phyloP scores from a whole-genome alignment of 2,797 vertebrate genomes.

The Ptychadena robeensis region DNA sequence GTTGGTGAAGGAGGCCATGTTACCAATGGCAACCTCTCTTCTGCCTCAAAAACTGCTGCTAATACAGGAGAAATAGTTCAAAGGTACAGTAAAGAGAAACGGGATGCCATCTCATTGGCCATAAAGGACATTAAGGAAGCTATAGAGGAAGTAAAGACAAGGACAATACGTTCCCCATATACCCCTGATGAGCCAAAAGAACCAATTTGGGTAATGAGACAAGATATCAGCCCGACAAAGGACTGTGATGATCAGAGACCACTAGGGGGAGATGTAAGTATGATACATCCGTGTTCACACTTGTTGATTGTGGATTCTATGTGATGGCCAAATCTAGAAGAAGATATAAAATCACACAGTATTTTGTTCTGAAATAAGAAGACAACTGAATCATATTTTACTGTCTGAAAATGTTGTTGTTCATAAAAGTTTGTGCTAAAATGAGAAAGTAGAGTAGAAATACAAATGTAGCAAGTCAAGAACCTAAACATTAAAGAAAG shows the following conservation, averaged over 20 bases:
- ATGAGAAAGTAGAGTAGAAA: no score
- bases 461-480: no score
- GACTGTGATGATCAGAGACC: conserved; percentile 86
- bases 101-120: conserved; percentile 92
- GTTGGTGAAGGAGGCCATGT: conserved; percentile 65
- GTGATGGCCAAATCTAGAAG: not conserved
- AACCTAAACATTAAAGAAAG: no score
- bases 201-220: conserved; percentile 97
- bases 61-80: conserved; percentile 68
- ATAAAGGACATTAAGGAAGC: conserved; percentile 98
- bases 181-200: conserved; percentile 96
- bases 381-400: no score
- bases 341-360: not conserved
- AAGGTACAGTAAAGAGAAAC: conserved; percentile 87
- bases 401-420: no score
- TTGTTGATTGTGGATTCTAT: not conserved
- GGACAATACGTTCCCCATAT: conserved; percentile 94
- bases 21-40: conserved; percentile 66
- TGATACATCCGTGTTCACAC: not conserved
- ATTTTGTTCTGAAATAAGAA: no score
- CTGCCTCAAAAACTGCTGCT: conserved; percentile 63
- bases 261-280: conserved; percentile 89
- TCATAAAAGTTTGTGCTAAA: not conserved
- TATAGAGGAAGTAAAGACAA: conserved; percentile 96
- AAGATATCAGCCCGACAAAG: conserved; percentile 90